A percentile compares a stretch with the other conserved stretches of the same genome.
Evolutionary conservation across 2,113 vertebrate species (phyloP).

Genomic region (Apodemus sylvaticus): DNA sequence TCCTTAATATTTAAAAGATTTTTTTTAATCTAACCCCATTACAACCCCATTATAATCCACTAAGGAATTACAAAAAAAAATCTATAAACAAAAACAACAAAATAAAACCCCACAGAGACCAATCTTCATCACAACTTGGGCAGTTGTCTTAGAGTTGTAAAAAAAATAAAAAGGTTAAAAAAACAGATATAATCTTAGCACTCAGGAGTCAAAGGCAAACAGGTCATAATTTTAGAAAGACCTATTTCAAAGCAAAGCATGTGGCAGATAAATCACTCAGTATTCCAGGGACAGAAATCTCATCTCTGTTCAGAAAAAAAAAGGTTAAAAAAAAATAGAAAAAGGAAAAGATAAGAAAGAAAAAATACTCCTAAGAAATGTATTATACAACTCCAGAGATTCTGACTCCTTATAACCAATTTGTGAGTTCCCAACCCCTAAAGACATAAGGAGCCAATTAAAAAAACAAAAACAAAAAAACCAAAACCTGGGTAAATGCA

Average conservation of each 20-base stretch:
- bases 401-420: conserved; percentile 12
- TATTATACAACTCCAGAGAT: background rate
- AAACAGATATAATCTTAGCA: background rate
- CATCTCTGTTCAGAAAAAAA: background rate
- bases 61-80: background rate
- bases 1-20: background rate
- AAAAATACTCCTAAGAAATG: conserved; percentile 7
- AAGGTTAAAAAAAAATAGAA: no score
- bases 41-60: background rate
- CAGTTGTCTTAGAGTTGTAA: conserved; percentile 5
- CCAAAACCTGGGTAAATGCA: background rate
- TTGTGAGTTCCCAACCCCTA: background rate
- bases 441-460: background rate
- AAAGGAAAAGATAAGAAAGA: no score
- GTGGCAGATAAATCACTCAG: background rate
- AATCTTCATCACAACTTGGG: background rate
- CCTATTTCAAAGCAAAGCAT: background rate
- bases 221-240: background rate
- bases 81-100: background rate
- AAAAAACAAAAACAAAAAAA: background rate
- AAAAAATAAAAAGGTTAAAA: background rate
- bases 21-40: conserved; percentile 8
- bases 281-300: background rate
- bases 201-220: background rate
- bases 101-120: background rate